Evolutionary conservation across 2,797 vertebrate genomes (phyloP), one percentile per base, ranked within the genome.

Genomic region (Nasua narica): DNA sequence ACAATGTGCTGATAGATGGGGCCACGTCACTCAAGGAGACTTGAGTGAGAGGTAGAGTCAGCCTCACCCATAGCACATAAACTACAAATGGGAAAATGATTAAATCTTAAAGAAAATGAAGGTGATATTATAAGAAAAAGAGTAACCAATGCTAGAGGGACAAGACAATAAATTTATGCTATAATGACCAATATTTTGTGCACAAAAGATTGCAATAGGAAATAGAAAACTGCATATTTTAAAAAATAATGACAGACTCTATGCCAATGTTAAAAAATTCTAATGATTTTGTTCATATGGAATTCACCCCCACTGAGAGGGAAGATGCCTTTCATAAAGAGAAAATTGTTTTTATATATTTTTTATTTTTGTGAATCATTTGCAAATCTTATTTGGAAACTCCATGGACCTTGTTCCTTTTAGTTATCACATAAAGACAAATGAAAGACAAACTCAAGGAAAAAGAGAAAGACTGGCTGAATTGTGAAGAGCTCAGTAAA

Each of bases 211-310:
- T 83, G 32, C 18, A 50, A 1, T 88, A 50, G 21, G 16, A 92
- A 96, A 77, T 67, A 93, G 46, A 79, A 94, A 77, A 56, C 3
- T 82, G 35, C 43, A 62, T 94, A 52, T 87, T 90, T 93, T 93
- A 29, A 85, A 83, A 95, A 76, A 65, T 65, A 79, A 82, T 43
- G n/a, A 87, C 14, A 91, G 74, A 76, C 32, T 50, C 3, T 89
- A 60, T 48, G 43, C 54, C 23, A 74, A 78, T 3, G 4, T 91
- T 94, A 85, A 88, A 54, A 96, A 93, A 88, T 21, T 40, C 43
- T 56, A 56, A 67, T 86, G 19, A 74, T 89, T 85, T 91, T 93
- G 23, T 70, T 88, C 40, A 46, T 86, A 32, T 77, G 40, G 25
- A 58, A 13, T 87, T 90, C n/a, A 70, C 9, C 7, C 2, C 46